phyloP scores from a whole-genome alignment of 2,113 vertebrate genomes.

The human (Homo sapiens) region GRCh38 chr5:133761501-133762000 shows the following conservation, averaged over 20 bases:
- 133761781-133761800: conserved; percentile 6
- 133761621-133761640: background rate
- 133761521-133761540: conserved; percentile 51
- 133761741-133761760: background rate
- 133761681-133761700: background rate
- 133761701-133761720: background rate
- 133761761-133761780: background rate
- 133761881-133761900: conserved; percentile 55
- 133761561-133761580: background rate
- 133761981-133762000: conserved; percentile 65
- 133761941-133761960: conserved; percentile 58
- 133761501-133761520: conserved; percentile 68
- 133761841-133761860: conserved; percentile 53
- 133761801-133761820: background rate
- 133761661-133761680: background rate
- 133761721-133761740: background rate
- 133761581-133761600: background rate
- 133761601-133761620: background rate
- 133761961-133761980: conserved; percentile 61
- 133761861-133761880: conserved; percentile 46
- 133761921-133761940: conserved; percentile 72
- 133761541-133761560: conserved; percentile 13
- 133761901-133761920: conserved; percentile 67
- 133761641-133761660: conserved; percentile 4
- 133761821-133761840: background rate